Base-by-base conservation (phyloP, 1,140 invertebrate genomes). In the Prorops nasuta region DNA sequence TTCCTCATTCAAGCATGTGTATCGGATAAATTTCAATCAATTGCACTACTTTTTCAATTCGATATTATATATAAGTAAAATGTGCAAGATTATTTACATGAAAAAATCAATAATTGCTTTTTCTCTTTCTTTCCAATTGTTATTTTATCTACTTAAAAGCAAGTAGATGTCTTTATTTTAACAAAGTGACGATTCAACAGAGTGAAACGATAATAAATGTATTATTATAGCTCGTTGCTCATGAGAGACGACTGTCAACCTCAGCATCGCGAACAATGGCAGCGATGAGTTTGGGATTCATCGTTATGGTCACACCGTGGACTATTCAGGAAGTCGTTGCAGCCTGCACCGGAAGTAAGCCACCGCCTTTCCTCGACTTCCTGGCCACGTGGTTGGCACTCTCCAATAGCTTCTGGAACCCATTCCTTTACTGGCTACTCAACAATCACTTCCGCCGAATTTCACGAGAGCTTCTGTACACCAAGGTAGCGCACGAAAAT, bases 321-420 rank as follows among this genome's bases (percentile, higher is more conserved):
- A 91, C 89, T 19, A 91, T 92, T 51, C 89, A 91, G 77, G 89
- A 92, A 83, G 89, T 92, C 44, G 89, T 92, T 14, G 89, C 87
- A 21, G 89, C 90, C 15, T 92, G 89, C 69, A 91, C 90, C 2
- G 89, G 89, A 44, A 87, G 88, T 31, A 86, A 86, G 74, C 84
- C 90, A 55, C 89, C 89, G 1, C 84, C 87, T 6, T 83, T 86
- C 48, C 75, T 92, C 47, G 89, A 91, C 68, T 92, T 92, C 66
- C 74, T 90, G 15, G 88, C 89, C 42, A 91, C 90, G 28, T 91
- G 89, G 89, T 76, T 90, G 49, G 88, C 89, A 2, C 74, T 91
- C n/a, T 91, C 89, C 61, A 90, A 91, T 71, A 90, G 88, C 71
- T 87, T 91, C 66, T 91, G 89, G 89, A 91, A 92, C 77, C 89